Base-by-base conservation (phyloP, 2,797 vertebrate species). In the Bovichtus variegatus region DNA sequence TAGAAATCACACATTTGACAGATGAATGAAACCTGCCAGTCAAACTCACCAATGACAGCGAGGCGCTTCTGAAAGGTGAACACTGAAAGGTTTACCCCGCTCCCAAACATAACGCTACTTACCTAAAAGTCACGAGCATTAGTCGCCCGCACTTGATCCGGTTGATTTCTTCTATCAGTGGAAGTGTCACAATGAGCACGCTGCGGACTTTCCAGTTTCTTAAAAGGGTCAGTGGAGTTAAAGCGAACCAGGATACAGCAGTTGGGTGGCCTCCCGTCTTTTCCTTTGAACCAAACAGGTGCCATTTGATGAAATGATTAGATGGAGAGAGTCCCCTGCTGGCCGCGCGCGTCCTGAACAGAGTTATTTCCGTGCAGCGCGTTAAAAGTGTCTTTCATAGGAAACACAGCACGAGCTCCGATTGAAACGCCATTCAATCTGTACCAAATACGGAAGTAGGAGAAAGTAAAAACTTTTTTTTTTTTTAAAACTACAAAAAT, bases 251-350 rank as follows among this genome's bases (percentile, higher is more conserved):
- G 75, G 63, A 70, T 62, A 31, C 68, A 62, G 19, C 41, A 31
- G 55, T 9, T 21, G 29, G 29, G 46, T 60, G 44, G 1, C 63
- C 83, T 86, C 80, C 71, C 51, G 55, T 75, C 59, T 76, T 43
- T 68, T 4, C 67, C 87, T 87, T 62, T 71, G 70, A 90, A 60
- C 21, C 36, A 44, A 88, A 90, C 95, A 95, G 94, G 95, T 96
- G 95, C 78, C 89, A 84, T 90, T 74, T 69, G 87, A 85, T 77
- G 49, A 63, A 71, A 78, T 89, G 70, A 93, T 90, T 91, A 87
- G 80, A 57, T 10, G 21, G 38, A 74, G 83, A 10, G 84, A 53
- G 86, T 78, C 90, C 87, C 77, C 94, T 84, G 76, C 79, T 83
- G 88, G 88, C 41, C 34, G 80, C 38, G 41, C 0, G 64, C 63